Percentiles rank a stretch among this genome's conserved stretches.
phyloP scores from a whole-genome alignment of 2,797 vertebrate species.

The Acanthurus tractus region DNA sequence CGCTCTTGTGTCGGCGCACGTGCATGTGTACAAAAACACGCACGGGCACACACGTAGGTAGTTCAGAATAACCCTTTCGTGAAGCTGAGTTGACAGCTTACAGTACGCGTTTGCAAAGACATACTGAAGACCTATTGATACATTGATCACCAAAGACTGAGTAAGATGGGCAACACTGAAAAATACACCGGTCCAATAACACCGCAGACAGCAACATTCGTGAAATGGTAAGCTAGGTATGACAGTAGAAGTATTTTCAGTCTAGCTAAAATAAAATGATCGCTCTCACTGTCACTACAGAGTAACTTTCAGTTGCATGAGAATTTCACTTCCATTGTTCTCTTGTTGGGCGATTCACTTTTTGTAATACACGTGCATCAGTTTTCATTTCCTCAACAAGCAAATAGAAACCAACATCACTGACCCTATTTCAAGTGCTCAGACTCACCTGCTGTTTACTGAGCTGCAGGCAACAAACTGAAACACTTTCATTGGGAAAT shows the following conservation, averaged over 20 bases:
- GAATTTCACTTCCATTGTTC: not conserved
- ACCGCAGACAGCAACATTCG: no score
- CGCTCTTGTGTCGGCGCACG: constrained; percentile 37
- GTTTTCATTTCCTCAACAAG: not conserved
- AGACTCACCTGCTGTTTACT: not conserved
- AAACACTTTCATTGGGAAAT: not conserved
- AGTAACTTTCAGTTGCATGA: not conserved
- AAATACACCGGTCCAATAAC: no score
- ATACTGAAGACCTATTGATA: not conserved
- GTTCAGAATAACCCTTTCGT: not conserved
- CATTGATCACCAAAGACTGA: not conserved
- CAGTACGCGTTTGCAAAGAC: not conserved
- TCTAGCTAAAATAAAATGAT: not conserved
- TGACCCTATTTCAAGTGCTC: not conserved
- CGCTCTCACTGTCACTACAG: not conserved
- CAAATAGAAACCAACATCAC: constrained; percentile 2
- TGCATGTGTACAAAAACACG: constrained; percentile 29
- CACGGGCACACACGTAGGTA: constrained; percentile 1
- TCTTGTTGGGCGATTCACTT: not conserved
- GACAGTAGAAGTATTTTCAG: not conserved
- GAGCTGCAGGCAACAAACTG: not conserved
- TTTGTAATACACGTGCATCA: not conserved
- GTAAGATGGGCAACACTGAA: not conserved
- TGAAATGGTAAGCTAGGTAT: no score
- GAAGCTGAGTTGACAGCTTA: not conserved